These are phyloP conservation scores for Macrosteles quadrilineatus DNA, from an alignment of 1,140 invertebrate genomes.

Conservation along the genomic window DNA sequence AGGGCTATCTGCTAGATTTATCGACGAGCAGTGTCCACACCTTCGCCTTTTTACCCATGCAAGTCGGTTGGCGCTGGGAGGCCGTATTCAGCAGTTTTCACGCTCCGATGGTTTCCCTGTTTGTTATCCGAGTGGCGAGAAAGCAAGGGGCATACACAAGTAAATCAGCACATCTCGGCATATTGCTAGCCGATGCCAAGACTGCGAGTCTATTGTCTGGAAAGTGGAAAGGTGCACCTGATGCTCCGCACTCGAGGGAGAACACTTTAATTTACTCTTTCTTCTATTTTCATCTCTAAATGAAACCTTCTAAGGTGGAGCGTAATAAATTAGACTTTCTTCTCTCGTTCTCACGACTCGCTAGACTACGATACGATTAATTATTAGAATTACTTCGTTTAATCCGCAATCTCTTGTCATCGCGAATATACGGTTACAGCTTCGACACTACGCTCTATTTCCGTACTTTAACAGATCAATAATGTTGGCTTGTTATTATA, in stretches of 20 bases:
- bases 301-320: slow-evolving; percentile 2
- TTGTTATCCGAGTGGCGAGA: neutral
- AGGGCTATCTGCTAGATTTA: no score
- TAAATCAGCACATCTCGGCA: neutral
- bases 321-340: neutral
- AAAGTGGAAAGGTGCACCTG: neutral
- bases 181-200: no score
- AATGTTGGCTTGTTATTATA: no score
- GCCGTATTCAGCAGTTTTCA: neutral
- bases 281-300: slow-evolving; percentile 17
- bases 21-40: neutral
- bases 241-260: neutral
- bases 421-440: no score
- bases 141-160: neutral
- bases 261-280: neutral
- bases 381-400: no score
- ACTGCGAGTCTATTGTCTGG: neutral
- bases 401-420: no score
- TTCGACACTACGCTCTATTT: no score
- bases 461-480: no score
- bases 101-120: neutral
- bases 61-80: neutral
- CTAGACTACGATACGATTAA: no score
- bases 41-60: slow-evolving; percentile 4
- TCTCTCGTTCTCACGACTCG: neutral